Base-by-base conservation (phyloP, 2,888 invertebrate species). In the Merodon equestris region DNA sequence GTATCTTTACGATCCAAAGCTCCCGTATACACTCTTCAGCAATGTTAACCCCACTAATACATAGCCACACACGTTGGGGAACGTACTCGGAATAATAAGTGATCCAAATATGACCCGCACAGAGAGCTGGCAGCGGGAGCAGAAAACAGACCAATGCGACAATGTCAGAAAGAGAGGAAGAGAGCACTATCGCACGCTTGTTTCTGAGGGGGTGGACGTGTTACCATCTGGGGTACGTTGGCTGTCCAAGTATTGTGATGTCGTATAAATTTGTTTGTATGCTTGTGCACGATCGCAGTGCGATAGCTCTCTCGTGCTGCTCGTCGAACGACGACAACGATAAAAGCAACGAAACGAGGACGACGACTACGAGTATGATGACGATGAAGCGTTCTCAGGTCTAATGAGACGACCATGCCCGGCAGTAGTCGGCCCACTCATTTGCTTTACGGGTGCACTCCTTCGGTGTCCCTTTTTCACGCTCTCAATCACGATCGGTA, bases 91-190 rank as follows among this genome's bases (percentile, higher is more conserved):
- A 74, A 61, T 67, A 72, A 72, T 67, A 72, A 67, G 61, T 72
- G 72, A 79, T 79, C 77, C 63, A 79, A 79, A 79, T 79, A 68
- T 79, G 77, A 79, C 73, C 77, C 73, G 68, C 47, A 40, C 73
- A 57, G 51, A 58, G 63, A 77, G 77, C 77, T 61, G 50, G 44
- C 36, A 51, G 48, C 70, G n/a, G n/a, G n/a, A n/a, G n/a, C n/a
- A n/a, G n/a, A n/a, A n/a, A n/a, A n/a, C n/a, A n/a, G n/a, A n/a
- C n/a, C n/a, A n/a, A n/a, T n/a, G n/a, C n/a, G 27, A 61, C 70
- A 36, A 48, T 51, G n/a, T 10, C 48, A 47, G 51, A 45, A 34
- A 48, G 45, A 68, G 36, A 19, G 44, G 27, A 18, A 42, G 10
- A 48, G 36, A 54, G 38, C 27, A 27, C 27, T 27, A 27, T 27